Evolutionary conservation across 2,113 vertebrate species (phyloP).

Genomic region (Pterophyllum scalare): DNA sequence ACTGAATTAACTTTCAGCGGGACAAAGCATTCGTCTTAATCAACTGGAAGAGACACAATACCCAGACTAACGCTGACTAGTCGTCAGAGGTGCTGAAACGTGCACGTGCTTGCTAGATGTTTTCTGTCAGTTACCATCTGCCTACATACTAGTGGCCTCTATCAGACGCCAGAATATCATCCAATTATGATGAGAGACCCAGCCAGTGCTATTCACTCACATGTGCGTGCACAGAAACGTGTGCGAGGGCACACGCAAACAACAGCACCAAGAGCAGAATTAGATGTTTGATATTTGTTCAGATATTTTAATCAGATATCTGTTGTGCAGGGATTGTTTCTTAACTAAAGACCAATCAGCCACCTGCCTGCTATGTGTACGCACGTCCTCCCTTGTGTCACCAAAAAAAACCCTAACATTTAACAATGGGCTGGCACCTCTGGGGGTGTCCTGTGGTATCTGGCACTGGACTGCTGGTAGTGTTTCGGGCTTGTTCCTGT

Average conservation of each 20-base stretch:
- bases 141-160: neutral
- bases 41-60: constrained; percentile 32
- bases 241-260: neutral
- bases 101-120: neutral
- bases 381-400: neutral
- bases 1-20: constrained; percentile 47
- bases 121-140: constrained; percentile 38
- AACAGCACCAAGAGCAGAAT: neutral
- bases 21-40: constrained; percentile 60
- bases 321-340: neutral
- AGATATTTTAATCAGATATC: neutral
- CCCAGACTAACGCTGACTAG: constrained; percentile 16
- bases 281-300: neutral
- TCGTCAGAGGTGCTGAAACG: neutral
- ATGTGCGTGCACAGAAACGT: neutral
- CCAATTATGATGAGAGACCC: constrained; percentile 29
- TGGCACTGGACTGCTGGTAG: neutral
- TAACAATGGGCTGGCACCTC: too few species aligned
- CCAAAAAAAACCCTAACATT: neutral
- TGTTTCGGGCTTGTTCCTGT: neutral
- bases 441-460: neutral
- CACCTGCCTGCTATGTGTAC: neutral
- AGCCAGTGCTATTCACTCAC: neutral
- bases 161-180: constrained; percentile 21
- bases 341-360: neutral